Percentiles rank a stretch among this genome's conserved stretches.
Conservation (phyloP, 1,140 invertebrate genomes). For the Conus betulinus region DNA sequence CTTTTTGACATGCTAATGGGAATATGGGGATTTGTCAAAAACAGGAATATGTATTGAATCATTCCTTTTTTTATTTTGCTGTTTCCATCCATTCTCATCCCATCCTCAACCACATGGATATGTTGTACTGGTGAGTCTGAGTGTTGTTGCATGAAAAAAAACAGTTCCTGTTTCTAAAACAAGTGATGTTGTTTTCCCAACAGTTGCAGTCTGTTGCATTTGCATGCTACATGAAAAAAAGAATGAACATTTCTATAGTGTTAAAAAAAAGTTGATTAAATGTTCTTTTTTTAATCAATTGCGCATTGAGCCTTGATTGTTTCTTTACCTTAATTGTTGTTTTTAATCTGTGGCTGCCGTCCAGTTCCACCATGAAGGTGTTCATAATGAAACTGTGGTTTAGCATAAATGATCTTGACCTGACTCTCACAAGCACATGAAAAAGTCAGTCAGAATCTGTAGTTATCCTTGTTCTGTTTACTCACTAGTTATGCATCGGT, state of each 20-base stretch:
- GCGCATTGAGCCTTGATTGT: too few relatives aligned
- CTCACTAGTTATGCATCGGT: too few relatives aligned
- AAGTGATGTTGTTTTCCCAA: background rate
- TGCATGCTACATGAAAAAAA: background rate
- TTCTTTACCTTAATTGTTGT: too few relatives aligned
- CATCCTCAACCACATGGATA: background rate
- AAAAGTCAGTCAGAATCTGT: background rate
- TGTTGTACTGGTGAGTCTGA: conserved; percentile 1
- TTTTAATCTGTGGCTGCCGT: too few relatives aligned
- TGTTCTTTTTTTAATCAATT: too few relatives aligned
- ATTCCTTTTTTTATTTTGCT: background rate
- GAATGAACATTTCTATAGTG: too few relatives aligned
- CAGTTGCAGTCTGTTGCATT: background rate
- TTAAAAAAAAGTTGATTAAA: too few relatives aligned
- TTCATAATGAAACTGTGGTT: too few relatives aligned
- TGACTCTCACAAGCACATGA: too few relatives aligned
- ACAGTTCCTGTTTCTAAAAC: background rate
- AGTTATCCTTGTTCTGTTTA: background rate
- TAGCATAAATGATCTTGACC: too few relatives aligned
- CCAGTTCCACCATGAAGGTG: too few relatives aligned
- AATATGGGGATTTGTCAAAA: background rate
- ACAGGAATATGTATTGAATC: background rate
- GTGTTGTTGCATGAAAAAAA: background rate
- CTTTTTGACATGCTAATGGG: too few relatives aligned
- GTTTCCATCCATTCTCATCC: background rate